A percentile compares a stretch with the other conserved stretches of the same genome.
Conservation (phyloP, 2,888 invertebrate genomes). For the Scaptomyza cyrtandrae region DNA sequence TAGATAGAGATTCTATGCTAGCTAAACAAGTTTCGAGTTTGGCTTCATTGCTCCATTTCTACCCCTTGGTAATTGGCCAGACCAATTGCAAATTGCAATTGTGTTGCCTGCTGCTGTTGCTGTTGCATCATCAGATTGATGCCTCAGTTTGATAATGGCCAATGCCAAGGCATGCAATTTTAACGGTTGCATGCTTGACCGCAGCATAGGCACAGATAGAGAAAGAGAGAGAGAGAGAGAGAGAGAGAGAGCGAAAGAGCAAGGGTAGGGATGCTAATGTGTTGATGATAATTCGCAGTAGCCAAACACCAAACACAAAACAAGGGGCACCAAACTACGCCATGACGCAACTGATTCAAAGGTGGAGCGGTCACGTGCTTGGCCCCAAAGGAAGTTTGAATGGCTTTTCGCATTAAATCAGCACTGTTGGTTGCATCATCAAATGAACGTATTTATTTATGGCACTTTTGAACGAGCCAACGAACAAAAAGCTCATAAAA, state of each 20-base stretch:
- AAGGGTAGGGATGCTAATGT: slow-evolving; percentile 37
- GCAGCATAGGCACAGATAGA: slow-evolving; percentile 10
- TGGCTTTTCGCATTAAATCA: slow-evolving; percentile 22
- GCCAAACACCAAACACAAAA: slow-evolving; percentile 33
- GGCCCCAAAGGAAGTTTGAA: slow-evolving; percentile 11
- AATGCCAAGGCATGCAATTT: slow-evolving; percentile 71
- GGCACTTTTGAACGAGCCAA: slow-evolving; percentile 17
- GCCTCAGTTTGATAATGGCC: slow-evolving; percentile 75
- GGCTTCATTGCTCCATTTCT: slow-evolving; percentile 61
- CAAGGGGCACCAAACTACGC: slow-evolving; percentile 54
- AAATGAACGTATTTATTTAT: slow-evolving; percentile 19
- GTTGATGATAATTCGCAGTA: slow-evolving; percentile 55
- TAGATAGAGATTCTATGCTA: slow-evolving; percentile 28
- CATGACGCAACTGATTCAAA: slow-evolving; percentile 31
- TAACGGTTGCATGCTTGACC: slow-evolving; percentile 69
- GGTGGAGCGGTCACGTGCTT: slow-evolving; percentile 33
- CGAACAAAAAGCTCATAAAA: slow-evolving; percentile 50
- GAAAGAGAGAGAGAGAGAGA: not conserved
- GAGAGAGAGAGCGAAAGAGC: not conserved
- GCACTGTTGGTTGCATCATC: slow-evolving; percentile 4
- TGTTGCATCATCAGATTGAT: slow-evolving; percentile 55
- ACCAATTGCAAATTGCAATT: slow-evolving; percentile 73
- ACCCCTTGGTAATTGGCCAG: slow-evolving; percentile 61
- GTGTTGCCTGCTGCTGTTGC: slow-evolving; percentile 50
- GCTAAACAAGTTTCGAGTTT: slow-evolving; percentile 53